phyloP scores from a whole-genome alignment of 2,888 invertebrate genomes.

The Punctoribates punctum region DNA sequence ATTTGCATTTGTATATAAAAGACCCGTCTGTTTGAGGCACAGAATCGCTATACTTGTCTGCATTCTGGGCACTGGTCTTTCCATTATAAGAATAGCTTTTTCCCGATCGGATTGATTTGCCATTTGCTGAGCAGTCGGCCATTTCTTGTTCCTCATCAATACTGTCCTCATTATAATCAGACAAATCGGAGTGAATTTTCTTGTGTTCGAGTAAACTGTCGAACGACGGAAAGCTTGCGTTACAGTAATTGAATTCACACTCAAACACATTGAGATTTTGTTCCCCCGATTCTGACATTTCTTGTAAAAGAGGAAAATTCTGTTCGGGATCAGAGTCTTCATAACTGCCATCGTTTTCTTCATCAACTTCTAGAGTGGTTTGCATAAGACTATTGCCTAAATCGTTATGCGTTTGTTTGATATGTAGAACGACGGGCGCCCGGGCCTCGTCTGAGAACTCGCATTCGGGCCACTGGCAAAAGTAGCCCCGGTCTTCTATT shows the following conservation, averaged over 20 bases:
- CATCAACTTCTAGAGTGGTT: background rate
- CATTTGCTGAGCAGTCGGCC: too few relatives aligned
- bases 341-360: background rate
- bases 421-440: background rate
- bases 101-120: background rate
- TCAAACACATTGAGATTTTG: background rate
- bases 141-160: background rate
- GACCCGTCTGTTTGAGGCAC: background rate
- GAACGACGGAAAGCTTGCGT: slow-evolving; percentile 13
- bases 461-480: slow-evolving; percentile 17
- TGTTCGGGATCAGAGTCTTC: background rate
- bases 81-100: slow-evolving; percentile 22
- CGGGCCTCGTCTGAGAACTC: background rate
- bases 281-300: background rate
- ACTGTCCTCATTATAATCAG: background rate
- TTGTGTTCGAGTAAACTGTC: background rate
- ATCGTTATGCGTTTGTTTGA: background rate
- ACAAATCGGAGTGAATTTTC: background rate
- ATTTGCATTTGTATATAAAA: background rate
- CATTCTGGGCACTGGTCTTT: background rate
- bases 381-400: background rate
- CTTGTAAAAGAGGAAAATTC: background rate
- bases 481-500: slow-evolving; percentile 9
- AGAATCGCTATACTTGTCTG: slow-evolving; percentile 5
- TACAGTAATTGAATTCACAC: slow-evolving; percentile 2